A percentile compares a stretch with the other conserved stretches of the same genome.
Conservation (phyloP, 1,140 invertebrate species). For the Oreohelix idahoensis region DNA sequence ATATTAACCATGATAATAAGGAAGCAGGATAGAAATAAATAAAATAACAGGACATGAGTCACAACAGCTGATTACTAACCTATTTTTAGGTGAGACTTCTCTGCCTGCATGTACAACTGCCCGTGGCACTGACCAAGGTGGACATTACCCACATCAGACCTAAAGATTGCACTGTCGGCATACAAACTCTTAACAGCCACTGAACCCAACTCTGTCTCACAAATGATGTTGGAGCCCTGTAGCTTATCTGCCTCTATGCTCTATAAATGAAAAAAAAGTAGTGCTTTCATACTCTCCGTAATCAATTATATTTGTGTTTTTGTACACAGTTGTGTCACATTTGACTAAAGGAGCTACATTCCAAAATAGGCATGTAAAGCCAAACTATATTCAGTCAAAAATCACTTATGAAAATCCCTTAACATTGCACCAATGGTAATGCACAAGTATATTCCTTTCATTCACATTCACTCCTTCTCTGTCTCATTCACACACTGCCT, state of each 20-base stretch:
- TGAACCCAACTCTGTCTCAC: constrained; percentile 31
- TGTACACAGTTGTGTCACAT: too few relatives aligned
- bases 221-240: constrained; percentile 31
- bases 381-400: too few relatives aligned
- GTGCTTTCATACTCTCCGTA: background rate
- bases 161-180: constrained; percentile 27
- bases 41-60: too few relatives aligned
- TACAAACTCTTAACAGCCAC: constrained; percentile 28
- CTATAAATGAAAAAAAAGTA: background rate
- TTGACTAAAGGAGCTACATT: too few relatives aligned
- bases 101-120: constrained; percentile 21
- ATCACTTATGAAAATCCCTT: too few relatives aligned
- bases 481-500: too few relatives aligned
- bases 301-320: background rate
- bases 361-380: too few relatives aligned
- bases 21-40: too few relatives aligned
- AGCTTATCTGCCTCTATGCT: constrained; percentile 24
- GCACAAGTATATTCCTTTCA: too few relatives aligned
- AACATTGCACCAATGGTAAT: too few relatives aligned
- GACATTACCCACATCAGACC: constrained; percentile 8
- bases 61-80: constrained; percentile 17
- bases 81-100: constrained; percentile 11
- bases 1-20: too few relatives aligned
- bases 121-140: constrained; percentile 39
- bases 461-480: too few relatives aligned